Percentiles rank a stretch among this genome's conserved stretches.
These are phyloP conservation scores for Zophobas atratus DNA, from an alignment of 1,140 invertebrate genomes.

Conservation along the genomic window DNA sequence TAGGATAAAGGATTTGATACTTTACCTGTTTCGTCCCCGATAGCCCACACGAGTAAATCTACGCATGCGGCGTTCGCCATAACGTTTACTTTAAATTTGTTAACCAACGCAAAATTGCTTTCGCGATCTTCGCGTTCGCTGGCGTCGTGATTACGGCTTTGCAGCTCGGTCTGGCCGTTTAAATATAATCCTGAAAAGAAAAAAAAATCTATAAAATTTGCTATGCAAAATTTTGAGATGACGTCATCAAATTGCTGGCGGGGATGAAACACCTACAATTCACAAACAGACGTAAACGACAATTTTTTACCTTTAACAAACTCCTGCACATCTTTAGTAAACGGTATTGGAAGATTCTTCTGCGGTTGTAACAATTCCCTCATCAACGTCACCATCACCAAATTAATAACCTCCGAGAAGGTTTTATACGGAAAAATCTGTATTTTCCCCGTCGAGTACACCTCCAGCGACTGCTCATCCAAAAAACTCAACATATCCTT, in stretches of 20 bases:
- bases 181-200: constrained; percentile 85
- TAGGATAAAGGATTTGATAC: background rate
- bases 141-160: constrained; percentile 85
- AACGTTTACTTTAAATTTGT: constrained; percentile 95
- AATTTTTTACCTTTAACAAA: constrained; percentile 76
- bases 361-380: constrained; percentile 93
- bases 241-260: no score
- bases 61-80: constrained; percentile 98
- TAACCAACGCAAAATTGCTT: constrained; percentile 83
- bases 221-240: no score
- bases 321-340: constrained; percentile 95
- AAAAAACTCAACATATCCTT: constrained; percentile 87
- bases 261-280: no score
- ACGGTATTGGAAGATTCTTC: constrained; percentile 88
- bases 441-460: constrained; percentile 72
- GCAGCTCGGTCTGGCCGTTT: constrained; percentile 93
- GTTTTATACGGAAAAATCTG: constrained; percentile 90
- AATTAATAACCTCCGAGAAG: constrained; percentile 94
- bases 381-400: constrained; percentile 93
- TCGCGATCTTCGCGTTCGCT: constrained; percentile 88
- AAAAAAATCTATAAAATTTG: no score
- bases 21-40: constrained; percentile 95
- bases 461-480: constrained; percentile 87
- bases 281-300: no score
- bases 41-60: constrained; percentile 97